phyloP scores from a whole-genome alignment of 2,797 vertebrate species.

The Ara ararauna region DNA sequence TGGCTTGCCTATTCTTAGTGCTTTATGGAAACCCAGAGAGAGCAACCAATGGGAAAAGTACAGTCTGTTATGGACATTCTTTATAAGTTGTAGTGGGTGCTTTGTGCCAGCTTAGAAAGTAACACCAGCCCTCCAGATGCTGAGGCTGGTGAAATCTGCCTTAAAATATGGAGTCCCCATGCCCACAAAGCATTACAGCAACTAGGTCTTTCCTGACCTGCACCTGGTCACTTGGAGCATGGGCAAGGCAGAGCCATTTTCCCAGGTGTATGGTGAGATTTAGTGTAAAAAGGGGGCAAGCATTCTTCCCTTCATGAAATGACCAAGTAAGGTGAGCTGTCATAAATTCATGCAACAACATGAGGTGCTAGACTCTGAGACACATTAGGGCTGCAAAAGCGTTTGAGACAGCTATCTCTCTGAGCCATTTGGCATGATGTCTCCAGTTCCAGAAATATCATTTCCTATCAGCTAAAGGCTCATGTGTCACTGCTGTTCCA shows the following conservation, averaged over 20 bases:
- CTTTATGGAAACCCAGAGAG: not conserved
- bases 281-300: not conserved
- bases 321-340: not conserved
- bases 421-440: not conserved
- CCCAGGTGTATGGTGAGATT: not conserved
- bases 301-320: not conserved
- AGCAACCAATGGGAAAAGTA: not conserved
- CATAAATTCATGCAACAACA: not conserved
- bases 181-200: not conserved
- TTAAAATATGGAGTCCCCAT: not conserved
- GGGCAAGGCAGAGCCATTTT: not conserved
- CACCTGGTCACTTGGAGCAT: not conserved
- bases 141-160: not conserved
- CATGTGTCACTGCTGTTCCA: not conserved
- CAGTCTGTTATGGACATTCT: not conserved
- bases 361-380: not conserved
- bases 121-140: not conserved
- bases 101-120: not conserved
- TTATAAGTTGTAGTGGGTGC: not conserved
- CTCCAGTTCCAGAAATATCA: constrained; percentile 2
- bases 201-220: not conserved
- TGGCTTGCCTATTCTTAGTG: not conserved
- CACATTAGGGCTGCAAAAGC: not conserved
- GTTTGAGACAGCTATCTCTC: constrained; percentile 1
- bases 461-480: not conserved